These are phyloP conservation scores for Simalia tracyae DNA, from an alignment of 2,797 vertebrate species.

Conservation along the genomic window DNA sequence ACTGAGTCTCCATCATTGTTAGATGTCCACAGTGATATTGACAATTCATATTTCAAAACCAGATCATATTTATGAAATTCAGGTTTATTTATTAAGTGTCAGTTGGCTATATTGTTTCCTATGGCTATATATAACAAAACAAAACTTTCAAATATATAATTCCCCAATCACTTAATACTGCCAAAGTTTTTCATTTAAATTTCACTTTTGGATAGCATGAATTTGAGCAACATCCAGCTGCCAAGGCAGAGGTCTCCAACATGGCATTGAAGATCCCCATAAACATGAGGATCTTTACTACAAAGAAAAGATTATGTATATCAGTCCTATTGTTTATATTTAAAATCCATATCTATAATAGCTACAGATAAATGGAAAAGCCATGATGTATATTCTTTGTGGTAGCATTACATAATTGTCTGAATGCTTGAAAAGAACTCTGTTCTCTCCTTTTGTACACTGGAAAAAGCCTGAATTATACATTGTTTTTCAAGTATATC, in stretches of 20 bases:
- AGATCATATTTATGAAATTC: not conserved
- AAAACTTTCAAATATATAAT: accelerated
- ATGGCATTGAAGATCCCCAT: not conserved
- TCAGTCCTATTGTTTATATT: not conserved
- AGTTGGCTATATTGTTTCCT: not conserved
- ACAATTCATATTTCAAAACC: not conserved
- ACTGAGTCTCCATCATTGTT: not conserved
- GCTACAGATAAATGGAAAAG: not conserved
- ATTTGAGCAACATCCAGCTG: not conserved
- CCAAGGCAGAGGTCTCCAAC: accelerated
- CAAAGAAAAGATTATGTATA: not conserved
- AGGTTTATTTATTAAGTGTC: not conserved
- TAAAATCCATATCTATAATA: not conserved
- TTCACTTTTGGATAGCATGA: not conserved
- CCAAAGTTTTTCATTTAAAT: not conserved
- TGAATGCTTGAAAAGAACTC: not conserved
- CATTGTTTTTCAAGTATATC: not conserved
- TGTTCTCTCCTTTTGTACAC: conserved; percentile 17
- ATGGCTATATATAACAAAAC: not conserved
- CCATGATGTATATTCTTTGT: not conserved
- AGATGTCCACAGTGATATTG: not conserved
- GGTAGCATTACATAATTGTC: accelerated
- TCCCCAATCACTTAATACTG: not conserved
- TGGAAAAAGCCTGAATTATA: conserved; percentile 15
- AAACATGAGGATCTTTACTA: not conserved